Evolutionary conservation across 2,888 invertebrate species (phyloP).

Genomic region (Lobophora halterata): DNA sequence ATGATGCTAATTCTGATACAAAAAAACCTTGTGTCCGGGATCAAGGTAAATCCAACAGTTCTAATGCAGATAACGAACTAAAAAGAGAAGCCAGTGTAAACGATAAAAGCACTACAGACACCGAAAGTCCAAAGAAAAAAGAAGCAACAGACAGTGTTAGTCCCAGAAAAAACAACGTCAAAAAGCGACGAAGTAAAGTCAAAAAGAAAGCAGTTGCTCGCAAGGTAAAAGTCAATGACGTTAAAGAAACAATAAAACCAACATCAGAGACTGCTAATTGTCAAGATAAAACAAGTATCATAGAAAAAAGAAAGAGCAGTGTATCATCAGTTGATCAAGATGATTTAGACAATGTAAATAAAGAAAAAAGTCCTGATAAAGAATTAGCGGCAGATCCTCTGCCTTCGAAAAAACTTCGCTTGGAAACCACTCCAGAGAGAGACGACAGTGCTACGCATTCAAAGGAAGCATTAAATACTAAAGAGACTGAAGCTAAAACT

Average conservation of each 20-base stretch:
- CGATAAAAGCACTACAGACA: slow-evolving; percentile 57
- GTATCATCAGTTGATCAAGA: slow-evolving; percentile 67
- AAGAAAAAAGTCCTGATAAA: slow-evolving; percentile 55
- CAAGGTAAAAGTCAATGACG: slow-evolving; percentile 51
- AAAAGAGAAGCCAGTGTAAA: slow-evolving; percentile 52
- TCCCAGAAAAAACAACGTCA: slow-evolving; percentile 55
- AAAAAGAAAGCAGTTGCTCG: slow-evolving; percentile 58
- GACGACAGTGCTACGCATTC: slow-evolving; percentile 62
- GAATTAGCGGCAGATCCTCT: slow-evolving; percentile 61
- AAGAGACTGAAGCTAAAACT: slow-evolving; percentile 50
- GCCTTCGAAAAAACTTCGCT: slow-evolving; percentile 67
- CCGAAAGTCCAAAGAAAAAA: slow-evolving; percentile 53
- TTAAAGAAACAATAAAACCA: slow-evolving; percentile 53
- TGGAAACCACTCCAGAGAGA: slow-evolving; percentile 64
- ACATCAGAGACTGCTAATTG: slow-evolving; percentile 56
- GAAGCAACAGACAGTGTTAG: slow-evolving; percentile 49
- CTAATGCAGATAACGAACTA: slow-evolving; percentile 53
- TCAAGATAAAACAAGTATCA: slow-evolving; percentile 68
- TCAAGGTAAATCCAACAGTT: slow-evolving; percentile 54
- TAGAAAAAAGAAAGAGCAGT: slow-evolving; percentile 70
- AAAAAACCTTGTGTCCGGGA: slow-evolving; percentile 71
- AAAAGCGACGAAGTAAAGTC: slow-evolving; percentile 60
- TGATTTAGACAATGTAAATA: slow-evolving; percentile 49
- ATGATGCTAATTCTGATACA: slow-evolving; percentile 60
- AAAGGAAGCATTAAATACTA: slow-evolving; percentile 63